Conservation (phyloP, 2,797 vertebrate genomes). For the Urocyon cinereoargenteus region DNA sequence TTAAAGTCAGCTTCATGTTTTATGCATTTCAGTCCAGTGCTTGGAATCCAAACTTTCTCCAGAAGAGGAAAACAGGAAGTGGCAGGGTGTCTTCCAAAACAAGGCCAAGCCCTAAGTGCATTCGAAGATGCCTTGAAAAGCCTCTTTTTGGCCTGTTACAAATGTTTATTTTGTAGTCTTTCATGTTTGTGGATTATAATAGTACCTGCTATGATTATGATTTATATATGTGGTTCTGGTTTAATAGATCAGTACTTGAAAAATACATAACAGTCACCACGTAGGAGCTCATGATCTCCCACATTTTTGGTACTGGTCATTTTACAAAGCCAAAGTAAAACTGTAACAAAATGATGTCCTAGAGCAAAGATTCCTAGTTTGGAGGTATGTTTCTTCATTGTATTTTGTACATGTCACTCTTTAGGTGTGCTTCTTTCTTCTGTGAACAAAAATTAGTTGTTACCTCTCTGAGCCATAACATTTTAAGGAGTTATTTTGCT, state of each 20-base stretch:
- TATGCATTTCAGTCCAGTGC: background rate
- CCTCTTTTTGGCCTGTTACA: background rate
- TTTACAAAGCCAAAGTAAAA: constrained; percentile 28
- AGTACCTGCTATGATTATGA: background rate
- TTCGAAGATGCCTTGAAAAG: background rate
- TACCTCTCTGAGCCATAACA: background rate
- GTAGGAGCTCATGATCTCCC: background rate
- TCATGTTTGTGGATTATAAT: background rate
- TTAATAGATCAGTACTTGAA: background rate
- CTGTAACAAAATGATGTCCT: background rate
- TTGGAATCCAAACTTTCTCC: background rate
- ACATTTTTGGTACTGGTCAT: background rate
- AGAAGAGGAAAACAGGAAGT: background rate
- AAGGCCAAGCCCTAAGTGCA: background rate
- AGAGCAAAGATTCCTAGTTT: background rate
- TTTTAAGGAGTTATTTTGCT: constrained; percentile 46
- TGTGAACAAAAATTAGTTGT: constrained; percentile 7
- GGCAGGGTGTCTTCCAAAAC: background rate
- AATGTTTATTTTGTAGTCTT: constrained; percentile 6
- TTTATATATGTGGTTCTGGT: background rate
- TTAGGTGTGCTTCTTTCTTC: background rate
- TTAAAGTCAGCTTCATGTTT: background rate
- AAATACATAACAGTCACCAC: background rate
- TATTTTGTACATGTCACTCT: background rate
- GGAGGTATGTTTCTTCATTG: background rate